Base-by-base conservation (phyloP, 2,113 vertebrate genomes). In the Carlito syrichta region DNA sequence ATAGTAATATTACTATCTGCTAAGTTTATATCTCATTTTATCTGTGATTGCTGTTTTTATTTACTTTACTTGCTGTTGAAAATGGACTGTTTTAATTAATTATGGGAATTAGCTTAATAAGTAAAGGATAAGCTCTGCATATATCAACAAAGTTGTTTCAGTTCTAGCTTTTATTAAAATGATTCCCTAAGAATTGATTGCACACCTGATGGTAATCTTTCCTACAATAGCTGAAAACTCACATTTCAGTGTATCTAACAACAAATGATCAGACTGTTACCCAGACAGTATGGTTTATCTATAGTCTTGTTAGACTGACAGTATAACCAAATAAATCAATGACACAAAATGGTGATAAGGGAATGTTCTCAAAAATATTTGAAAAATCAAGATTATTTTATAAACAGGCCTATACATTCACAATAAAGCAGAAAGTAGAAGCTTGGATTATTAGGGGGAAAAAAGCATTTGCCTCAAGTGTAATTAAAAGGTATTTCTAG, bases 1-100 rank as follows among this genome's bases (percentile, higher is more conserved):
- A 20, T 89, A 35, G 8, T 79, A 30, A 77, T 77, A 19, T 35
- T 50, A 50, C 74, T 50, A 8, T 50, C 6, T 35, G 17, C 38
- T 85, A 48, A 78, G 81, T 62, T 96, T 60, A 2, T 30, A 77
- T 85, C 13, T 91, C 54, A 30, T 95, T 96, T 43, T 96, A 82
- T 86, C 54, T 86, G 27, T 58, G 89, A 50, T 87, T 96, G 17
- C 5, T 87, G 73, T n/a, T 92, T 97, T 92, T 54, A 40, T 88
- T 74, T 74, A 88, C 48, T 95, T 97, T 98, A 87, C 76, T 60
- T 96, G 92, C 63, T 92, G 66, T 83, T 97, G 89, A 92, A 96
- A 98, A 95, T 74, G 89, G 92, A 91, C 62, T 97, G 0, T 87
- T 82, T 95, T 87, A 12, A 88, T 20, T 93, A 56, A 78, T 89